Evolutionary conservation across 1,140 invertebrate genomes (phyloP).

Genomic region (Steinernema khuongi): DNA sequence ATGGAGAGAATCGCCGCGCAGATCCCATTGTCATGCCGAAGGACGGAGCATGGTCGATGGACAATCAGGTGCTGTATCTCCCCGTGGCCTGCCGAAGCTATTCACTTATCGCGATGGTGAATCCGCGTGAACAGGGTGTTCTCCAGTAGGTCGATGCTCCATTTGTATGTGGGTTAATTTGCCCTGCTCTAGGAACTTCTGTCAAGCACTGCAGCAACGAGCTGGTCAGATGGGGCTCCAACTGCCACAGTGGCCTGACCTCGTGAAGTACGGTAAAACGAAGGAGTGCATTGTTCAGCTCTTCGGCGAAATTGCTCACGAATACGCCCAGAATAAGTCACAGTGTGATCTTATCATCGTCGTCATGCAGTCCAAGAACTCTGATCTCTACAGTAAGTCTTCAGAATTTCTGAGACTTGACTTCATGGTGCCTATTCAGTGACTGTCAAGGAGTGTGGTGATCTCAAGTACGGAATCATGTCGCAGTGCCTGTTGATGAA

Average conservation of each 20-base stretch:
- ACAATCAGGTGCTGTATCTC: slow-evolving; percentile 43
- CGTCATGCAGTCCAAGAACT: slow-evolving; percentile 43
- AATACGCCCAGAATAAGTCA: slow-evolving; percentile 33
- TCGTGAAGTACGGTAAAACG: slow-evolving; percentile 42
- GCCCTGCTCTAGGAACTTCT: slow-evolving; percentile 32
- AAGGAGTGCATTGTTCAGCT: slow-evolving; percentile 34
- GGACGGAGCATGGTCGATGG: slow-evolving; percentile 46
- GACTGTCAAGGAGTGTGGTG: slow-evolving; percentile 70
- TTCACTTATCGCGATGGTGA: slow-evolving; percentile 41
- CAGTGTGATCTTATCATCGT: slow-evolving; percentile 47
- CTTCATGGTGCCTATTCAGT: slow-evolving; percentile 41
- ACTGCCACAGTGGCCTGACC: slow-evolving; percentile 45
- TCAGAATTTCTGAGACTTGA: slow-evolving; percentile 23
- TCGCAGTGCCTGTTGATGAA: slow-evolving; percentile 74
- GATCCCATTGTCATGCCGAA: slow-evolving; percentile 41
- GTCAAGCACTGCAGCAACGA: slow-evolving; percentile 35
- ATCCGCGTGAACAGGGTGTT: slow-evolving; percentile 36
- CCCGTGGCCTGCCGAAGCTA: slow-evolving; percentile 41
- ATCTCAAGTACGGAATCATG: slow-evolving; percentile 70
- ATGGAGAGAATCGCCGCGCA: slow-evolving; percentile 65
- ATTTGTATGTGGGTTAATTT: no score
- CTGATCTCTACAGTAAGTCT: slow-evolving; percentile 47
- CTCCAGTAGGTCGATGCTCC: no score
- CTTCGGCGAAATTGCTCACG: slow-evolving; percentile 37
- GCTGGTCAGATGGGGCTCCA: slow-evolving; percentile 41